These are phyloP conservation scores for Cyclargus thomasi DNA, from an alignment of 1,140 invertebrate genomes.

Conservation along the genomic window DNA sequence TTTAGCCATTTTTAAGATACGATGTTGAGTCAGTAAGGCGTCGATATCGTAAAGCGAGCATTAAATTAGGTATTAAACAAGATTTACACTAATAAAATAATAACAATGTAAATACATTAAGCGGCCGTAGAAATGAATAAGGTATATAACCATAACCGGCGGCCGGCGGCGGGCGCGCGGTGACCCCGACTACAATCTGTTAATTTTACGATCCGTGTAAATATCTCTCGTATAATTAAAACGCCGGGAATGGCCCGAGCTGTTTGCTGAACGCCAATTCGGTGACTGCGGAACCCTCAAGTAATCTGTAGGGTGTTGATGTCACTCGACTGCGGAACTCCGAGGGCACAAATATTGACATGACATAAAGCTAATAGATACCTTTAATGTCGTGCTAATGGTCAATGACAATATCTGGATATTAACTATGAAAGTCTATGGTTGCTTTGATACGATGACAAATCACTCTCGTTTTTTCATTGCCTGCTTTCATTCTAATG, in stretches of 20 bases:
- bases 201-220: background rate
- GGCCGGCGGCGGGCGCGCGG: too few species aligned
- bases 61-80: background rate
- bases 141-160: background rate
- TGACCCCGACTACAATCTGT: background rate
- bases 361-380: background rate
- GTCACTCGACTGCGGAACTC: background rate
- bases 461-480: too few species aligned
- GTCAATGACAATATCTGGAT: too few species aligned
- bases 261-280: background rate
- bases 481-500: too few species aligned
- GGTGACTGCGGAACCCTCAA: constrained; percentile 6
- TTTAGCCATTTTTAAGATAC: too few species aligned
- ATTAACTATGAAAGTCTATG: too few species aligned
- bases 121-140: background rate
- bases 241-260: background rate
- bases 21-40: too few species aligned
- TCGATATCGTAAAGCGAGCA: background rate
- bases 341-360: background rate
- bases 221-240: background rate
- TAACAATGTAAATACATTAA: constrained; percentile 1
- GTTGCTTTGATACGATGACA: too few species aligned
- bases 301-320: background rate
- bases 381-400: background rate
- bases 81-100: background rate